Evolutionary conservation across 1,140 invertebrate species (phyloP), one percentile per base, ranked within the genome.

Genomic region (Dinoponera quadriceps): DNA sequence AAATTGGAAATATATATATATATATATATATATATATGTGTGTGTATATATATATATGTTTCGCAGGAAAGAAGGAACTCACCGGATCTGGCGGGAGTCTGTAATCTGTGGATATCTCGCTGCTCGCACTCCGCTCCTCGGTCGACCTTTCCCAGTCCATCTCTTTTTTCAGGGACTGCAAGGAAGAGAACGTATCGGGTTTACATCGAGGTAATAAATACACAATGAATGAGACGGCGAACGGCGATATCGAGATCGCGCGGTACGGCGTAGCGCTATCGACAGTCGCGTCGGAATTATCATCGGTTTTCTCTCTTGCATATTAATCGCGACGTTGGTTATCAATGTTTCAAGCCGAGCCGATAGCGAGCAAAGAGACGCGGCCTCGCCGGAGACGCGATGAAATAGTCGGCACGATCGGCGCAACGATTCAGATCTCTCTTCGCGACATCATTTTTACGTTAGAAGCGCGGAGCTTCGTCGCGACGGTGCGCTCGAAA

Each of bases 161-260:
- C 95, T 98, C 97, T 95, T 98, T 98, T 93, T 98, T 98, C 89
- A 98, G 94, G 57, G 97, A 97, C 97, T 98, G 95, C 59, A 94
- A 91, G 85, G 60, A 88, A 89, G 38, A 90, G 62, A 73, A 77
- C 48, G 66, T 65, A 71, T 75, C 20, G 78, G 73, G 27, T 84
- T 88, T 83, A 86, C 59, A 82, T 86, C 80, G 68, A 77, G 49
- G 65, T 82, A 81, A 87, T 84, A 83, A 86, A 83, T 72, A 80
- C 25, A 74, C 55, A 22, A 63, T 49, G 16, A 72, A 68, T 33
- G 38, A 63, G 54, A 77, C 66, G 25, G 62, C 59, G n/a, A n/a
- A n/a, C 60, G 71, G 51, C 55, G 65, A 65, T 71, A 48, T 75
- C 27, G 51, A 73, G 20, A 73, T 73, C 69, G 38, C 38, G 38